Conservation (phyloP, 2,113 vertebrate species). For the Austrofundulus limnaeus region DNA sequence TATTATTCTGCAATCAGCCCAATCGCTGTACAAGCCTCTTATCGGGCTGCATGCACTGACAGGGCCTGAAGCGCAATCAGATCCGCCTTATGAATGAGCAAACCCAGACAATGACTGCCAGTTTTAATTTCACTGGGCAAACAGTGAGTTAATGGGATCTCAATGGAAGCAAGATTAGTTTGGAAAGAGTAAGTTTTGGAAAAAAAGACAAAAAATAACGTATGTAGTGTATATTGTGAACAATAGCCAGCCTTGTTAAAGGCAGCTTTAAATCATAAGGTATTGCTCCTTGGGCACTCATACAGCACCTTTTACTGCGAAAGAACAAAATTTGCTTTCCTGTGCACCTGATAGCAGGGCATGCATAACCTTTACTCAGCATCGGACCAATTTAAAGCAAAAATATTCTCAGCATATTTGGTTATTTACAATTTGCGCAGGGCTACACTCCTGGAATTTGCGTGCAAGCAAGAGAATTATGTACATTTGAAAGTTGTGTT, state of each 20-base stretch:
- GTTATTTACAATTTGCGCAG: conserved; percentile 27
- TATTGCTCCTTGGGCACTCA: conserved; percentile 40
- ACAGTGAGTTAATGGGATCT: conserved; percentile 55
- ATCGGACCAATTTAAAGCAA: conserved; percentile 36
- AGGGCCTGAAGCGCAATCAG: conserved; percentile 55
- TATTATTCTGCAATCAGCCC: conserved; percentile 63
- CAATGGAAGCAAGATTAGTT: conserved; percentile 36
- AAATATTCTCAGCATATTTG: conserved; percentile 6
- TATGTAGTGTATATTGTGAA: conserved; percentile 40
- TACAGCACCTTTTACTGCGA: conserved; percentile 17
- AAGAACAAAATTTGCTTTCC: conserved; percentile 22
- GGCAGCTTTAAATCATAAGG: conserved; percentile 57
- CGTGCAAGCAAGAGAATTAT: neutral
- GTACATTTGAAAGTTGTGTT: too few species aligned
- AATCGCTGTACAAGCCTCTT: conserved; percentile 53
- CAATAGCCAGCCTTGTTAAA: conserved; percentile 45
- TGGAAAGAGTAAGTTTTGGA: conserved; percentile 8
- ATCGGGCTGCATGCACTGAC: conserved; percentile 49
- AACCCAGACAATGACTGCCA: conserved; percentile 51
- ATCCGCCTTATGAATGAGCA: conserved; percentile 50
- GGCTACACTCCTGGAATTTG: conserved; percentile 4
- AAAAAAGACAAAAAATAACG: conserved; percentile 3
- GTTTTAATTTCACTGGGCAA: conserved; percentile 67
- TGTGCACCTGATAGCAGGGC: neutral
- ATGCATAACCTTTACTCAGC: conserved; percentile 34